Evolutionary conservation across 1,140 invertebrate species (phyloP).

Genomic region (Calephelis virginiensis): DNA sequence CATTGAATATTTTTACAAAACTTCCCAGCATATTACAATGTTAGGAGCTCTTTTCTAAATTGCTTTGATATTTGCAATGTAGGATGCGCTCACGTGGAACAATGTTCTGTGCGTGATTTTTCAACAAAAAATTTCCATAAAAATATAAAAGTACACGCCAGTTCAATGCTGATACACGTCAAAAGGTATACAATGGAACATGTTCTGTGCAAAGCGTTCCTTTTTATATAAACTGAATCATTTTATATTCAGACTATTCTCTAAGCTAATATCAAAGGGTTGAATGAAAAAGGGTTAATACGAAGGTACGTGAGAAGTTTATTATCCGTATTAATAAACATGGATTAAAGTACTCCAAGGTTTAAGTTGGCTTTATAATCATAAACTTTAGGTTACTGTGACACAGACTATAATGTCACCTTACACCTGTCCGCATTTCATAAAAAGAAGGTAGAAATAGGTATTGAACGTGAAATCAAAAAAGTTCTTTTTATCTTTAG

Average conservation of each 20-base stretch:
- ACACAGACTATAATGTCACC: no score
- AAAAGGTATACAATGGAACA: constrained; percentile 7
- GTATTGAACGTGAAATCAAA: no score
- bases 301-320: no score
- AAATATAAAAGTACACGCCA: constrained; percentile 11
- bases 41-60: constrained; percentile 2
- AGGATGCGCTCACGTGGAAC: background rate
- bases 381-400: no score
- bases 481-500: no score
- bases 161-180: constrained; percentile 10
- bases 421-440: no score
- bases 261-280: background rate
- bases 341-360: no score
- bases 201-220: background rate
- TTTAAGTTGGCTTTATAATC: no score
- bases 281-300: no score
- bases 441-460: no score
- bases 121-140: constrained; percentile 1
- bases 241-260: background rate
- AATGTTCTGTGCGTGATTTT: constrained; percentile 2
- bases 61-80: constrained; percentile 10
- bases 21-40: background rate
- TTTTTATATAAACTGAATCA: constrained; percentile 7
- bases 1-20: background rate
- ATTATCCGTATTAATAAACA: no score